Evolutionary conservation across 2,797 vertebrate genomes (phyloP).

Genomic region (Malacoraja senta): DNA sequence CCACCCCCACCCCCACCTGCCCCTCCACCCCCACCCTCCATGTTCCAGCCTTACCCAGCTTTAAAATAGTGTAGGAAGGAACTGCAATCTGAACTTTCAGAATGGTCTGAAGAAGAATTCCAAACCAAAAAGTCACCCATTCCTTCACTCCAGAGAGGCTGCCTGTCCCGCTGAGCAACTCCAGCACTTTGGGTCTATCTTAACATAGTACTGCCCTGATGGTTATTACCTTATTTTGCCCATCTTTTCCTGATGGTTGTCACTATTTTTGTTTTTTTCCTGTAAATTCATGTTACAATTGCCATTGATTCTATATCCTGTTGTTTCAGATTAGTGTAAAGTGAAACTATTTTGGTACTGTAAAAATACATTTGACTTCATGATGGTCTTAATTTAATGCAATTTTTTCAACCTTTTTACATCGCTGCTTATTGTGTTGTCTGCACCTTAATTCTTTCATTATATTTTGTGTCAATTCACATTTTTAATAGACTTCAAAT

Average conservation of each 20-base stretch:
- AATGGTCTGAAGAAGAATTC: too few relatives aligned
- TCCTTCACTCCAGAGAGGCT: too few relatives aligned
- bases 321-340: neutral
- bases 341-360: neutral
- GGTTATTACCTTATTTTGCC: too few relatives aligned
- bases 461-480: neutral
- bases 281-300: neutral
- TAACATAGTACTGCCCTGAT: neutral
- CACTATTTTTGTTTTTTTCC: neutral
- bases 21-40: too few relatives aligned
- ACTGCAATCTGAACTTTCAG: too few relatives aligned
- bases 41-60: too few relatives aligned
- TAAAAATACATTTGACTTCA: too few relatives aligned
- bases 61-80: too few relatives aligned
- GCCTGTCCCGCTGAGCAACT: too few relatives aligned
- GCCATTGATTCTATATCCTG: neutral
- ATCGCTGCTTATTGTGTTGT: neutral
- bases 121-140: too few relatives aligned
- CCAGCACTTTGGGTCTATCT: too few relatives aligned
- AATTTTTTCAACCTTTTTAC: neutral
- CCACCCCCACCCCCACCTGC: too few relatives aligned
- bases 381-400: neutral
- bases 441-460: neutral
- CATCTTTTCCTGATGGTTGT: neutral
- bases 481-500: neutral